Conservation (phyloP, 2,797 vertebrate species). For the Acanthornis magna region DNA sequence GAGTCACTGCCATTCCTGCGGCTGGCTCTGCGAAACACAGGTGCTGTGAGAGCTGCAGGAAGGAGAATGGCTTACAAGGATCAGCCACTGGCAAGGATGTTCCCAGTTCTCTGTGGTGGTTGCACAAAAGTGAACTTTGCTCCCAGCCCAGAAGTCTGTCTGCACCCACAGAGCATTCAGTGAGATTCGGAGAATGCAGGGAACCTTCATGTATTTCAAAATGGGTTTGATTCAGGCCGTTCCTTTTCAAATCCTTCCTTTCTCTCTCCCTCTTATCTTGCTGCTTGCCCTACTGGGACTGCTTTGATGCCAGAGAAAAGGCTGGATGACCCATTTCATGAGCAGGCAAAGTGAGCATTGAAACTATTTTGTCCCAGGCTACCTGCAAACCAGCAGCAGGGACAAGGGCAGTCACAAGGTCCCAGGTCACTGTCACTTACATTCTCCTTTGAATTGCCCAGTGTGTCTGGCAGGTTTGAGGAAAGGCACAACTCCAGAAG, state of each 20-base stretch:
- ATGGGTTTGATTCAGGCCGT: neutral
- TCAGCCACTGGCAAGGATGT: neutral
- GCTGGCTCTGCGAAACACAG: neutral
- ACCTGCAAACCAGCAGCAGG: neutral
- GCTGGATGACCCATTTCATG: slow-evolving; percentile 3
- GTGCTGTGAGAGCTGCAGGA: neutral
- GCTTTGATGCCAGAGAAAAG: neutral
- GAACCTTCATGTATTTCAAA: neutral
- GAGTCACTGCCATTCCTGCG: neutral
- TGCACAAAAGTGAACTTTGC: neutral
- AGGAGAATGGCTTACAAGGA: neutral
- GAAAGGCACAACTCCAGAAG: neutral
- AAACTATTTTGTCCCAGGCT: neutral
- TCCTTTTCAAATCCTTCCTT: neutral
- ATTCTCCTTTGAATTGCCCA: neutral
- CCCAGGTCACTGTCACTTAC: neutral
- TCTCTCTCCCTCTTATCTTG: neutral
- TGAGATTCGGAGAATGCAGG: neutral
- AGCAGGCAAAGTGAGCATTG: neutral
- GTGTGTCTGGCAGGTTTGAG: neutral
- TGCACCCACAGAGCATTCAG: neutral
- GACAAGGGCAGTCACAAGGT: neutral
- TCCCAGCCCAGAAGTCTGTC: neutral
- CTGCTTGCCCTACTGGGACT: neutral
- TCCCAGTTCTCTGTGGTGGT: accelerated